Percentiles rank a stretch among this genome's conserved stretches.
Evolutionary conservation across 53 echinoderm and acorn worm genomes (phyloP).

Genomic region (Holothuria scabra): DNA sequence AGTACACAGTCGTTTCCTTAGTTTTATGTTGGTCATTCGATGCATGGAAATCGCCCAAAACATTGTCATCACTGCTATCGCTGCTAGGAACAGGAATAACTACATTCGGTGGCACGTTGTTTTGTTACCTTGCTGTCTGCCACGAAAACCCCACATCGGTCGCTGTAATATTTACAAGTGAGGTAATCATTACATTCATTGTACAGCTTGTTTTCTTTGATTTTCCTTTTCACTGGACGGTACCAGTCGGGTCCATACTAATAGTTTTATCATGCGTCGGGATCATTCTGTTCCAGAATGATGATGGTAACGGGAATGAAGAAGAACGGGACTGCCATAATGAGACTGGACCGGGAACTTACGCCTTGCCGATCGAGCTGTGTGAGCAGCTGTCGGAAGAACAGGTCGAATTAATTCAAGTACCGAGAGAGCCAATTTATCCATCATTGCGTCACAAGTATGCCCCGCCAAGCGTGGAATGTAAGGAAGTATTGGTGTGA

Average conservation of each 20-base stretch:
- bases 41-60: background rate
- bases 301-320: too few relatives aligned
- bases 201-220: background rate
- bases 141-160: background rate
- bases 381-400: too few relatives aligned
- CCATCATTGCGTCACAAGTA: too few relatives aligned
- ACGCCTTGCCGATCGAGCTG: too few relatives aligned
- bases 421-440: too few relatives aligned
- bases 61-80: background rate
- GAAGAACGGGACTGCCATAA: too few relatives aligned
- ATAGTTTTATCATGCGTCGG: background rate
- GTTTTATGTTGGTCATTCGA: background rate
- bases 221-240: background rate
- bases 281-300: too few relatives aligned
- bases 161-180: background rate
- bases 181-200: conserved; percentile 7
- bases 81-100: conserved; percentile 4
- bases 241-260: background rate
- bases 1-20: background rate
- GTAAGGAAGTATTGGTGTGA: too few relatives aligned
- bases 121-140: conserved; percentile 4
- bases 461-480: too few relatives aligned
- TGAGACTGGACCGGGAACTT: too few relatives aligned
- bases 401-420: too few relatives aligned
- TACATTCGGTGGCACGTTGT: background rate